Base-by-base conservation (phyloP, 2,888 invertebrate genomes). In the Mimachlamys varia region DNA sequence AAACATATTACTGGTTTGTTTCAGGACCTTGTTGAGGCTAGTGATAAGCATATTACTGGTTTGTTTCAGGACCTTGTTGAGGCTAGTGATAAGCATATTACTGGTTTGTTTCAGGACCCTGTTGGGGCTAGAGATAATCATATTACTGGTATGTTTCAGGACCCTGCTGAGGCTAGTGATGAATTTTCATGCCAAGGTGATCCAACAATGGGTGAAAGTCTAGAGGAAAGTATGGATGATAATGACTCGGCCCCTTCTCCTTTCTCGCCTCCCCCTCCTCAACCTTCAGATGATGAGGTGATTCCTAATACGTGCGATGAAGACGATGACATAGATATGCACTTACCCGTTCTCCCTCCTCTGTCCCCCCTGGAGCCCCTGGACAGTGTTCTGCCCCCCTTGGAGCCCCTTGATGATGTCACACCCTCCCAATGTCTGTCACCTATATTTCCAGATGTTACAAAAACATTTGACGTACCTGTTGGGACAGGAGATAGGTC, bases 61-160 rank as follows among this genome's bases (percentile, higher is more conserved):
- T n/a, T 33, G 10, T 76, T 76, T 27, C 76, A 76, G 76, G 76
- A 27, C 76, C 27, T 33, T 76, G 27, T 15, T 53, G 88, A 62
- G 89, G 87, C 15, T 27, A 88, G 87, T 90, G 87, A 89, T 89
- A 89, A 89, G n/a, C n/a, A n/a, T n/a, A n/a, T n/a, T n/a, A n/a
- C n/a, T n/a, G n/a, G n/a, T n/a, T n/a, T 33, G 10, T 76, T 76
- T 27, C 76, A 76, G 76, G 76, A 27, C 76, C 27, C 76, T 76
- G 27, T 15, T 53, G 88, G 50, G 89, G 87, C 15, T 27, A 88
- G 87, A 88, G 87, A 89, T 89, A 89, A 89, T 58, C n/a, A 33
- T 76, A 4, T 12, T 76, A 33, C 76, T 62, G 62, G 27, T 76
- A 33, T 33, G 10, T 76, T 76, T 27, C 76, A 76, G 76, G 76